Conservation (phyloP, 2,888 invertebrate species). For the Meganola albula region DNA sequence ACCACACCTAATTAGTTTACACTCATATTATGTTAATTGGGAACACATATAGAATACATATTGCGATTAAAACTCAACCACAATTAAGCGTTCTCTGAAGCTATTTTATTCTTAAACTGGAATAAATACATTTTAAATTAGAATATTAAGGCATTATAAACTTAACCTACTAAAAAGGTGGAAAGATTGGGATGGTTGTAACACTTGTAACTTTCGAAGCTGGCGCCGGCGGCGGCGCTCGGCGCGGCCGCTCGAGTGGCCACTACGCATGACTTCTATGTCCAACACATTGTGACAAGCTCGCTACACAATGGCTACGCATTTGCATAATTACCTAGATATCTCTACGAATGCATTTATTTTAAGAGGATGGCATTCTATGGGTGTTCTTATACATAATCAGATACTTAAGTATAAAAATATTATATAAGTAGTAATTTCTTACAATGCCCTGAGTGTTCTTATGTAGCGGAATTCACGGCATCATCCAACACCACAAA, state of each 20-base stretch:
- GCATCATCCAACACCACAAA: no score
- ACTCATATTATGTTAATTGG: conserved; percentile 13
- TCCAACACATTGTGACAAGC: conserved; percentile 28
- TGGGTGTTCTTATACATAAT: no score
- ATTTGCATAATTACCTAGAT: conserved; percentile 47
- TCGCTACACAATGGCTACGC: conserved; percentile 35
- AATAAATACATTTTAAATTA: conserved; percentile 45
- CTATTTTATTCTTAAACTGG: conserved; percentile 45
- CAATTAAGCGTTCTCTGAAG: conserved; percentile 44
- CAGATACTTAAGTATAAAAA: no score
- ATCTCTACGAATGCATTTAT: no score
- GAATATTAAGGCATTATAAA: no score
- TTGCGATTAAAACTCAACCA: conserved; percentile 47
- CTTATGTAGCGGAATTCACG: no score
- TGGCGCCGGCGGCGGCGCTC: conserved; percentile 40
- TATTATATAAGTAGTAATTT: no score
- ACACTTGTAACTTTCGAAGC: conserved; percentile 42
- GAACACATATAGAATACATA: conserved; percentile 31
- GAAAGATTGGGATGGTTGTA: conserved; percentile 48
- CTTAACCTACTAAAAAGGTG: conserved; percentile 44
- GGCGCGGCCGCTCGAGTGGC: conserved; percentile 20
- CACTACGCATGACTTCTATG: conserved; percentile 26
- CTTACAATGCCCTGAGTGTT: no score
- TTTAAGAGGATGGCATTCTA: no score
- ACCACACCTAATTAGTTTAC: background rate